A percentile compares a stretch with the other conserved stretches of the same genome.
These are phyloP conservation scores for Argopecten irradians DNA, from an alignment of 1,140 invertebrate genomes.

Conservation along the genomic window DNA sequence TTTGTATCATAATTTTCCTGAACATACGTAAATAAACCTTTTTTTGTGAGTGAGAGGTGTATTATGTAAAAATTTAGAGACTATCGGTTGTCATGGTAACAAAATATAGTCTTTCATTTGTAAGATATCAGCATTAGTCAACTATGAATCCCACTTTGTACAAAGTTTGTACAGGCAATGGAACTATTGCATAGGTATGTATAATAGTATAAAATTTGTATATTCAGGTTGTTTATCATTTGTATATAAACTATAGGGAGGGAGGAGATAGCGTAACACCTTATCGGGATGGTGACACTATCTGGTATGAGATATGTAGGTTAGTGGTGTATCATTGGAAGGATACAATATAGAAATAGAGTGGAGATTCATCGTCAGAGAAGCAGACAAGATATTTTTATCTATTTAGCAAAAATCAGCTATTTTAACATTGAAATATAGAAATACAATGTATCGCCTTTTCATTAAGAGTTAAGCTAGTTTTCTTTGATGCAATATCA, in stretches of 20 bases:
- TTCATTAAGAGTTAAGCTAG: too few relatives aligned
- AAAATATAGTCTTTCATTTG: background rate
- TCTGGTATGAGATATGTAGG: background rate
- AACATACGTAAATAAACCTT: background rate
- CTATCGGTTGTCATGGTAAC: background rate
- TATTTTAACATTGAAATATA: too few relatives aligned
- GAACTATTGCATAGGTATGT: background rate
- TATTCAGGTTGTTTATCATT: background rate
- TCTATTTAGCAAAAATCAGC: too few relatives aligned
- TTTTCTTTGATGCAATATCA: too few relatives aligned
- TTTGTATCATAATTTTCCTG: background rate
- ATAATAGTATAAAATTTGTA: slow-evolving; percentile 8
- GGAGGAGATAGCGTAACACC: background rate
- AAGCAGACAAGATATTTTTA: too few relatives aligned
- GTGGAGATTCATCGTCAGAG: too few relatives aligned
- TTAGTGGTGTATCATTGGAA: too few relatives aligned
- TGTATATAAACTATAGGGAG: background rate
- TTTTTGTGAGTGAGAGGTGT: slow-evolving; percentile 2
- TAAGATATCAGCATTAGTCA: slow-evolving; percentile 4
- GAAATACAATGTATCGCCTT: too few relatives aligned
- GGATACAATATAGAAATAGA: too few relatives aligned
- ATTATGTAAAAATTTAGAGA: background rate
- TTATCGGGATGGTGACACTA: background rate
- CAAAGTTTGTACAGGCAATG: slow-evolving; percentile 1
- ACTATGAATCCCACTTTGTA: background rate